These are phyloP conservation scores for Lapara coniferarum DNA, from an alignment of 2,888 invertebrate species.

Conservation along the genomic window DNA sequence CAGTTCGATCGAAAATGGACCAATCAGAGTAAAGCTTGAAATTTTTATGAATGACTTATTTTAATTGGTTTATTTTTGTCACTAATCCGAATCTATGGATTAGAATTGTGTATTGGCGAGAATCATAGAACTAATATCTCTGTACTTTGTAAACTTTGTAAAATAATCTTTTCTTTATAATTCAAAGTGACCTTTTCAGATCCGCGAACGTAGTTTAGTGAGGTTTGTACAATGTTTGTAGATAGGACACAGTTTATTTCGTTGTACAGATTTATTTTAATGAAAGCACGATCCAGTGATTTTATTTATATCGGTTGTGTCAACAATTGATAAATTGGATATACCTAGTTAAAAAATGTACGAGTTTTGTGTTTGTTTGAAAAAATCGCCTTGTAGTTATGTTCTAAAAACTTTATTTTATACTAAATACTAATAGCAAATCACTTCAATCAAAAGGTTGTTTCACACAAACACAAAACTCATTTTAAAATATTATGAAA, in stretches of 20 bases:
- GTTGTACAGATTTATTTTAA: constrained; percentile 2
- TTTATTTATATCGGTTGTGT: constrained; percentile 1
- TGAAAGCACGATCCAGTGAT: neutral
- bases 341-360: neutral
- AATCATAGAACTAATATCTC: no score
- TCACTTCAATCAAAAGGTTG: no score
- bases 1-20: no score
- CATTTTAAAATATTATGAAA: neutral
- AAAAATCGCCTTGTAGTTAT: neutral
- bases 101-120: no score
- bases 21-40: no score
- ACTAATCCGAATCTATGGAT: no score
- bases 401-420: no score
- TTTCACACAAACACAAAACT: constrained; percentile 11
- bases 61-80: no score
- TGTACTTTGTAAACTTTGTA: no score
- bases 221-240: constrained; percentile 61
- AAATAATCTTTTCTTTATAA: no score
- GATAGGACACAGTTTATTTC: neutral
- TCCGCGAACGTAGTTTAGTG: constrained; percentile 49
- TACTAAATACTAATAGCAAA: neutral
- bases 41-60: no score
- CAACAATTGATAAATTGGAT: neutral
- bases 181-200: no score
- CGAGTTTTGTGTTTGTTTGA: neutral